Evolutionary conservation across 2,888 invertebrate species (phyloP).

Genomic region (Branchellion lobata): DNA sequence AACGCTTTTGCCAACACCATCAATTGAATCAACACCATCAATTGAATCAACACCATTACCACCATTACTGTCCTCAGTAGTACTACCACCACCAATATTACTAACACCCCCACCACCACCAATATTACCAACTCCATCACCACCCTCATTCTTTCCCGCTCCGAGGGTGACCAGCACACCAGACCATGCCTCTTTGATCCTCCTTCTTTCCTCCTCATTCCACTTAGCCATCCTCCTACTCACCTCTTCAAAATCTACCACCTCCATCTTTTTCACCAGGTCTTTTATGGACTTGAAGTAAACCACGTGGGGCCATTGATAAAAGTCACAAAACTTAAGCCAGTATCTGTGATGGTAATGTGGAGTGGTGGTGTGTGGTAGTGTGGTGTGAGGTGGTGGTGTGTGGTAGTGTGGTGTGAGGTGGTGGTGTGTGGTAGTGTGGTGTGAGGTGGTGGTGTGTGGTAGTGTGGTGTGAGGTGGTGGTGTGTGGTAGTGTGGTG

Average conservation of each 20-base stretch:
- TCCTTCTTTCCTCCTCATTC: constrained; percentile 45
- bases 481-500: too few species aligned
- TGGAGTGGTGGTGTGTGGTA: too few species aligned
- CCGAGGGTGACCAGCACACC: constrained; percentile 45
- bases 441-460: too few species aligned
- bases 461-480: too few species aligned
- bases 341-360: constrained; percentile 49
- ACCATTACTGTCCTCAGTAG: neutral
- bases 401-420: too few species aligned
- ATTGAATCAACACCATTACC: neutral
- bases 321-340: constrained; percentile 51
- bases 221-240: constrained; percentile 50
- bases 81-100: neutral
- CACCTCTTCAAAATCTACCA: constrained; percentile 50
- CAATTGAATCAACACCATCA: too few species aligned
- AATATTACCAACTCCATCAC: neutral
- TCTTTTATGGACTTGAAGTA: constrained; percentile 51
- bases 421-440: too few species aligned
- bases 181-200: constrained; percentile 51
- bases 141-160: neutral
- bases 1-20: too few species aligned
- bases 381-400: too few species aligned
- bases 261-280: constrained; percentile 50
- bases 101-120: neutral
- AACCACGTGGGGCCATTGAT: constrained; percentile 52